Conservation (phyloP, 2,113 vertebrate genomes). For the Mixornis gularis region DNA sequence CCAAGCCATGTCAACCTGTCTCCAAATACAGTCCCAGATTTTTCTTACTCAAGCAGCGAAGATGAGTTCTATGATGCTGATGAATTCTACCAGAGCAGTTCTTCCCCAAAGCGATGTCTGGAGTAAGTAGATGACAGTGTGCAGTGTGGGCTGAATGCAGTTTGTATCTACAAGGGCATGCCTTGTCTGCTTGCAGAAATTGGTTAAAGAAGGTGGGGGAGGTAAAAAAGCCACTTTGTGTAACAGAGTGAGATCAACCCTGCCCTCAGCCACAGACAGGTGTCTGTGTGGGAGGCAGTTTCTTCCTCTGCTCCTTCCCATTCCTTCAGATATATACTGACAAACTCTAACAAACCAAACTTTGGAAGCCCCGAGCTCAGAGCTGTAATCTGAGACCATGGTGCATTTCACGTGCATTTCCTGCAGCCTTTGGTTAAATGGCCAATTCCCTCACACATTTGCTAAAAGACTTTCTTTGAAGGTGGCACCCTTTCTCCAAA, state of each 20-base stretch:
- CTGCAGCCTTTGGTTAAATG: neutral
- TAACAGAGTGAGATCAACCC: neutral
- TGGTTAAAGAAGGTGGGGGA: neutral
- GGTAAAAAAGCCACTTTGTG: neutral
- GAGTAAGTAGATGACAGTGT: conserved; percentile 78
- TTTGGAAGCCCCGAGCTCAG: neutral
- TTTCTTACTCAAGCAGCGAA: conserved; percentile 98
- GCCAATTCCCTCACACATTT: neutral
- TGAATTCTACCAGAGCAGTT: conserved; percentile 91
- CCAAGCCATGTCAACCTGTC: conserved; percentile 92
- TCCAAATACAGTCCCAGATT: conserved; percentile 93
- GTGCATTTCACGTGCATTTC: neutral
- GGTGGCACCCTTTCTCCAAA: neutral
- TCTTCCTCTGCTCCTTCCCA: neutral
- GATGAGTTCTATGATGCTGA: conserved; percentile 99
- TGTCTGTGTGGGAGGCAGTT: neutral
- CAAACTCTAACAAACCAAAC: neutral
- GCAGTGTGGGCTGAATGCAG: neutral
- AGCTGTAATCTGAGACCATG: neutral
- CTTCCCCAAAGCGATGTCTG: conserved; percentile 89
- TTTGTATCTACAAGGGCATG: neutral
- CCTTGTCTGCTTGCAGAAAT: neutral
- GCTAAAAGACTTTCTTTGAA: neutral
- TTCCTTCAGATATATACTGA: neutral
- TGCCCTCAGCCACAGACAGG: neutral